These are phyloP conservation scores for Cynoglossus semilaevis DNA, from an alignment of 2,113 vertebrate genomes.

Conservation along the genomic window DNA sequence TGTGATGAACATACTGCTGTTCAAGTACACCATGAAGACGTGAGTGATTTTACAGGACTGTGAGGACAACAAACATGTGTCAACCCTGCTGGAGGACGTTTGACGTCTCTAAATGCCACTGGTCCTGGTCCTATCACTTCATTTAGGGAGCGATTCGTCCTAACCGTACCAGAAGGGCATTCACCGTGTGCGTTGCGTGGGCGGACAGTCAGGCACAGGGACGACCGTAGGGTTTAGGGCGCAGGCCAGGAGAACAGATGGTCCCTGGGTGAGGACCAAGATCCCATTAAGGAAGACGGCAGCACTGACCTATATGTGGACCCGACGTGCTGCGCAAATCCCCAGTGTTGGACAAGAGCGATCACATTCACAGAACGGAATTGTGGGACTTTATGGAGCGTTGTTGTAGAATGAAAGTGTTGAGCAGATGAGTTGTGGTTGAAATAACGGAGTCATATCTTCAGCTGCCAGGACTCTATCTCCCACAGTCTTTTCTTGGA, in stretches of 20 bases:
- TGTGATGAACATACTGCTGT: too few relatives aligned
- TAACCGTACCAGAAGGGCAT: too few relatives aligned
- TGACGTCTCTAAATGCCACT: too few relatives aligned
- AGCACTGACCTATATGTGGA: conserved; percentile 71
- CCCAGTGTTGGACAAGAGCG: conserved; percentile 35
- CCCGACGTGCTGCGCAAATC: conserved; percentile 50
- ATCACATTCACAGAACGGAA: conserved; percentile 50
- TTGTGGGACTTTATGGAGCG: conserved; percentile 45
- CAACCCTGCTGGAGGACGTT: too few relatives aligned
- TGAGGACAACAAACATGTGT: too few relatives aligned
- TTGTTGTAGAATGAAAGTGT: conserved; percentile 19
- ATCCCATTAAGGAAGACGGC: conserved; percentile 75
- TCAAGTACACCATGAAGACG: too few relatives aligned
- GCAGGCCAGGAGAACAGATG: conserved; percentile 65
- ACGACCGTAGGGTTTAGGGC: conserved; percentile 65
- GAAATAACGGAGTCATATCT: conserved; percentile 7
- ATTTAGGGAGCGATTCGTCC: too few relatives aligned
- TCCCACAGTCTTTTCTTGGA: conserved; percentile 36
- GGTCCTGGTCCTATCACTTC: too few relatives aligned
- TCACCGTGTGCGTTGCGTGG: conserved; percentile 23
- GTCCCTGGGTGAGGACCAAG: conserved; percentile 68
- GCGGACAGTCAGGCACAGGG: conserved; percentile 53
- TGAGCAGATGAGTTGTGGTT: conserved; percentile 33
- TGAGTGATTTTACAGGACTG: too few relatives aligned
- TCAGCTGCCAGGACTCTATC: conserved; percentile 15